Percentiles rank a stretch among this genome's conserved stretches.
phyloP scores from a whole-genome alignment of 2,888 invertebrate species.

The Lasioglossum lativentre region DNA sequence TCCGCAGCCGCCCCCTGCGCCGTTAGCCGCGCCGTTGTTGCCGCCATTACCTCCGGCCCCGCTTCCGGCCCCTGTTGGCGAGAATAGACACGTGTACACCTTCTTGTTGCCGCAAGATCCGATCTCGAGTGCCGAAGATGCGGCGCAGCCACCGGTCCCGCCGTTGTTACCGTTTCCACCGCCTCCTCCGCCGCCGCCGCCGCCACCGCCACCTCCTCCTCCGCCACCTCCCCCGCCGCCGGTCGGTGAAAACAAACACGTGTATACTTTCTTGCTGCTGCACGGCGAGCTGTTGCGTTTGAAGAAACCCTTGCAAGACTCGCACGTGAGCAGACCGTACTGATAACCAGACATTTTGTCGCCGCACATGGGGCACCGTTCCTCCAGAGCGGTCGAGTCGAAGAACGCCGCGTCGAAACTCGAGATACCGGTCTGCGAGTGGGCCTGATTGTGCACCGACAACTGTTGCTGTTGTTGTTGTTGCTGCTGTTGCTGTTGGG shows the following conservation, averaged over 20 bases:
- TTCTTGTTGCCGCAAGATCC: conserved; percentile 90
- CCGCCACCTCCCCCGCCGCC: conserved; percentile 74
- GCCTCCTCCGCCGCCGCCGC: conserved; percentile 67
- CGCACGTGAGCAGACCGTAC: conserved; percentile 91
- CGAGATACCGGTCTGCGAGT: conserved; percentile 82
- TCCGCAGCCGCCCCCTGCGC: conserved; percentile 77
- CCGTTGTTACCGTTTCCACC: conserved; percentile 67
- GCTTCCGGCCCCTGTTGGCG: conserved; percentile 79
- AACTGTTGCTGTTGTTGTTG: conserved; percentile 85
- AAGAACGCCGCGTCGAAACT: conserved; percentile 86
- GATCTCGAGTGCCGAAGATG: conserved; percentile 66
- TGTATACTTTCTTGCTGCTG: conserved; percentile 91
- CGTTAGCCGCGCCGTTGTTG: conserved; percentile 83
- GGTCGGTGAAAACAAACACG: conserved; percentile 87
- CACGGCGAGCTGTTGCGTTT: conserved; percentile 88
- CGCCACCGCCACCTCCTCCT: conserved; percentile 65
- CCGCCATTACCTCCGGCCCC: conserved; percentile 70
- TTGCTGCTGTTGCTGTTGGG: conserved; percentile 72
- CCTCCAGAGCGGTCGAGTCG: conserved; percentile 86
- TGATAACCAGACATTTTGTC: conserved; percentile 92
- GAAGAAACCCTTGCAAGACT: conserved; percentile 91
- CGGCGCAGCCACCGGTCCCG: conserved; percentile 56
- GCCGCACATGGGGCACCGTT: conserved; percentile 90
- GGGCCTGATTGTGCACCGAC: conserved; percentile 84
- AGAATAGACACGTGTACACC: conserved; percentile 89